Base-by-base conservation (phyloP, 2,888 invertebrate species). In the Meliscaeva auricollis region DNA sequence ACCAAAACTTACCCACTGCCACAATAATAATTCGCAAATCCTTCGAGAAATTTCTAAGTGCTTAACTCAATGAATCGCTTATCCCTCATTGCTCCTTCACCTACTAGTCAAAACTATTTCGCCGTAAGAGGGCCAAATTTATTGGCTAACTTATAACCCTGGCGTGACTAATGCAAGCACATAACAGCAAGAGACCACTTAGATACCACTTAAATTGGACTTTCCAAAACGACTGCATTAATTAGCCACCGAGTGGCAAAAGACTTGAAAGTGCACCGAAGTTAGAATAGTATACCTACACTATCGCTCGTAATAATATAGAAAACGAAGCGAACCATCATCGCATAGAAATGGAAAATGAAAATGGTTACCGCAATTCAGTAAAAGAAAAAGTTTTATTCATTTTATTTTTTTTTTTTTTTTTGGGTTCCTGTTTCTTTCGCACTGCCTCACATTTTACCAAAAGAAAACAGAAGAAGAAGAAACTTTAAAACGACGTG, bases 171-270 rank as follows among this genome's bases (percentile, higher is more conserved):
- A 81, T 52, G 58, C 58, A 58, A 30, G 15, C 50, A 58, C 22
- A 58, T 35, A 60, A 30, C 35, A 38, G 54, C 48, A 54, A 38
- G 22, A 44, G 32, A 58, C 54, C 41, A 75, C 64, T 50, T 32
- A 44, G 30, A 20, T 54, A 38, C 38, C 32, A 70, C 48, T 56
- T 15, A 64, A 69, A 54, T 69, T 80, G 62, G 54, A 41, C 52
- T 74, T 52, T 74, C 32, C 22, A 44, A 75, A 64, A 64, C 62
- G 26, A 56, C 75, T 74, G 80, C 80, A 81, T 75, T 81, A 81
- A 81, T 75, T 81, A 75, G 80, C 54, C 44, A 54, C 54, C 30
- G 32, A 48, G 35, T 50, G 50, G 66, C 20, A 66, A 35, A 30
- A 64, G 26, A 22, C 54, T 46, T 26, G 58, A 41, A 35, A 54